Base-by-base conservation (phyloP, 2,888 invertebrate genomes). In the Drosophila imparisetae region DNA sequence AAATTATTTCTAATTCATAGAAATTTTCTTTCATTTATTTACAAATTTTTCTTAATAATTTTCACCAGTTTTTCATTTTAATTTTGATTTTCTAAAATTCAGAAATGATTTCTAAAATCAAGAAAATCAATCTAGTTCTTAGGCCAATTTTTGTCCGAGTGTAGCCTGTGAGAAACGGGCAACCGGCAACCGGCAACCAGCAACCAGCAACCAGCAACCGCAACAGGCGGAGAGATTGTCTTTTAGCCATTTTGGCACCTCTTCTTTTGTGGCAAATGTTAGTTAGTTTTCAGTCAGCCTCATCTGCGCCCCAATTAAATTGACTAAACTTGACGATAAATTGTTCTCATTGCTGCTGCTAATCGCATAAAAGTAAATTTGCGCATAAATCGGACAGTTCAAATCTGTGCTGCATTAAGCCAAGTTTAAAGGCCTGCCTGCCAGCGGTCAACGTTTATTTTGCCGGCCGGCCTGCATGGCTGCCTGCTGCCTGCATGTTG, bases 311-410 rank as follows among this genome's bases (percentile, higher is more conserved):
- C 90, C 87, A 87, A 87, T 87, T 87, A 87, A 87, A 87, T 90
- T 86, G 86, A 82, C 89, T 89, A 83, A 90, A 86, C 90, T 90
- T 70, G 75, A 66, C 89, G 89, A 90, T 87, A 87, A 87, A 87
- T 87, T 87, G 80, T 63, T 77, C 72, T 80, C 79, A 24, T 45
- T 45, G 83, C 86, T 87, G 75, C 81, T 81, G 87, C 89, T 89
- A 86, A 88, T 90, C 90, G 84, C 89, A 90, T 90, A 87, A 90
- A 87, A 87, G 89, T 90, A 90, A 87, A 90, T 90, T 87, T 80
- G 89, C 86, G 84, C 86, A 89, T 86, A 89, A 90, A 87, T 83
- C 86, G 86, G 89, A 66, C 80, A 75, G 81, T 89, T 75, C 55
- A 76, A 81, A 81, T 80, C 89, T 78, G 8, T 24, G 45, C 68